Percentiles rank a stretch among this genome's conserved stretches.
These are phyloP conservation scores for Clitarchus hookeri DNA, from an alignment of 2,888 invertebrate species.

Conservation along the genomic window DNA sequence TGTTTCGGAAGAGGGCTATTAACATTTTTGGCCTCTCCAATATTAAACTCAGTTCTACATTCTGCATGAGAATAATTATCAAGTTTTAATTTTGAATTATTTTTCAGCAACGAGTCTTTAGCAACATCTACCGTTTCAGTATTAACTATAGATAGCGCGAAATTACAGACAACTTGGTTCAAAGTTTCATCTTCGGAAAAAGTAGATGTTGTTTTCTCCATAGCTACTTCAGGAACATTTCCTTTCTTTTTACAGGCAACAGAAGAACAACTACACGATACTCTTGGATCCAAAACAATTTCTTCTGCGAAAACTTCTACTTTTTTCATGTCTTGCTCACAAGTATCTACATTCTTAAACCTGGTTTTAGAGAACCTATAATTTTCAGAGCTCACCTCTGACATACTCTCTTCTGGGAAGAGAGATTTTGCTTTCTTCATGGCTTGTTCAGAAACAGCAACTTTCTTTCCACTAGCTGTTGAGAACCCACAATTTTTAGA, in stretches of 20 bases:
- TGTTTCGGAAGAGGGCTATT: too few relatives aligned
- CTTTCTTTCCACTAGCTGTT: neutral
- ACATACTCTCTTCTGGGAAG: slow-evolving; percentile 46
- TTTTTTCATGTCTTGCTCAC: neutral
- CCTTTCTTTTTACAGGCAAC: neutral
- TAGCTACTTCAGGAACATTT: neutral
- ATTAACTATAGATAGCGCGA: too few relatives aligned
- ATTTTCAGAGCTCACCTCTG: neutral
- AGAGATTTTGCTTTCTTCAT: slow-evolving; percentile 45
- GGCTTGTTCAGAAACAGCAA: neutral
- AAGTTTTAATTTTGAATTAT: too few relatives aligned
- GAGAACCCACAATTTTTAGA: neutral
- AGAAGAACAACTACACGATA: neutral
- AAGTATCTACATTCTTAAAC: neutral
- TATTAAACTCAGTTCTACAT: too few relatives aligned
- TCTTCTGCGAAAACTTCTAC: neutral
- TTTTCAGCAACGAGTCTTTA: too few relatives aligned
- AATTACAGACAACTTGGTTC: too few relatives aligned
- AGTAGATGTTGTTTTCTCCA: neutral
- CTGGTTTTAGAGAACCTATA: neutral
- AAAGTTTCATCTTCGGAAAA: neutral
- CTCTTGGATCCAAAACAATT: neutral
- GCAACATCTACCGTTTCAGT: too few relatives aligned
- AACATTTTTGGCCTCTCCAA: too few relatives aligned
- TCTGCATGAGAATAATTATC: too few relatives aligned